phyloP scores from a whole-genome alignment of 2,113 vertebrate species.

The Lepus timidus region DNA sequence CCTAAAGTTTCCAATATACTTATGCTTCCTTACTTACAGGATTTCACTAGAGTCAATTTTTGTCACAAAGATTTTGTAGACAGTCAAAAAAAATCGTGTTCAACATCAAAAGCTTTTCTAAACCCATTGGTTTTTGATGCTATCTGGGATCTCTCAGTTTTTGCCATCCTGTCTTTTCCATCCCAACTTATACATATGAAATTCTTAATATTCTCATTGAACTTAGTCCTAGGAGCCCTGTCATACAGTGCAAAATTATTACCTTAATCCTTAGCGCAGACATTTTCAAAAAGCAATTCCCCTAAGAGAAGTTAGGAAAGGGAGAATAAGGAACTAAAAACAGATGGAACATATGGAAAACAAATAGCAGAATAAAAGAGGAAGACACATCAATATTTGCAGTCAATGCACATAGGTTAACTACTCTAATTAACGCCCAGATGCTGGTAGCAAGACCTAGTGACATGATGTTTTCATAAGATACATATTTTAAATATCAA shows the following conservation, averaged over 20 bases:
- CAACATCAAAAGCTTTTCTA: conserved; percentile 22
- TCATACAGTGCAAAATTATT: not conserved
- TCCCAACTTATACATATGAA: not conserved
- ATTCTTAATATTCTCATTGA: not conserved
- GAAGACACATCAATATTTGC: not conserved
- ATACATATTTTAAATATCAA: not conserved
- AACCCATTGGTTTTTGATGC: not conserved
- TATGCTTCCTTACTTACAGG: not conserved
- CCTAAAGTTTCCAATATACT: not conserved
- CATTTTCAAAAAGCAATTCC: not conserved
- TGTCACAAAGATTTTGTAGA: conserved; percentile 19
- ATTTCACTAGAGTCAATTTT: conserved; percentile 20
- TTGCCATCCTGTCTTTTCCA: not conserved
- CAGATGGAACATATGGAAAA: not conserved
- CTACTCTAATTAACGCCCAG: not conserved
- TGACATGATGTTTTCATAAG: not conserved
- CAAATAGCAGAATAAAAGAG: not conserved
- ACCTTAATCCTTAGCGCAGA: not conserved
- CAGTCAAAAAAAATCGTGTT: conserved; percentile 8
- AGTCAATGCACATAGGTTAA: not conserved
- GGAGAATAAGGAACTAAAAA: not conserved
- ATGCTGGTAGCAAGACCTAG: not conserved
- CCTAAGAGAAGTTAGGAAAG: not conserved
- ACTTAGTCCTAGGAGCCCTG: not conserved
- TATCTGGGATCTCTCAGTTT: not conserved